Conservation (phyloP, 2,797 vertebrate species). For the Streptopelia turtur region DNA sequence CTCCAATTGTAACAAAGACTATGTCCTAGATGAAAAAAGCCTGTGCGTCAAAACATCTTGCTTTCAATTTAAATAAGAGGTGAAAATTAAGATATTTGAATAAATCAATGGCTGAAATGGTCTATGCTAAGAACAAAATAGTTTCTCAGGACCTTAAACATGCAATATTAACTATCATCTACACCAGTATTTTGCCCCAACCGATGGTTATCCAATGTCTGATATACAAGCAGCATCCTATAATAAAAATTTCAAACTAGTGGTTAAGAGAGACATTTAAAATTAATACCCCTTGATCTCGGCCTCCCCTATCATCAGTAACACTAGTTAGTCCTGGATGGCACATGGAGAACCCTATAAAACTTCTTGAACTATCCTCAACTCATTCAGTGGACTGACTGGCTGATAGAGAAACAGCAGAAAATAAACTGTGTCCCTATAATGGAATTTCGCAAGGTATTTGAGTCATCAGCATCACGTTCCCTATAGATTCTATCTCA, state of each 20-base stretch:
- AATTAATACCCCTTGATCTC: not conserved
- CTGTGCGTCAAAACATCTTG: not conserved
- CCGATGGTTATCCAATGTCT: not conserved
- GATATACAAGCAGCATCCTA: conserved; percentile 5
- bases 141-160: not conserved
- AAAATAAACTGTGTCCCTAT: not conserved
- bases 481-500: conserved; percentile 14
- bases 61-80: not conserved
- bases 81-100: not conserved
- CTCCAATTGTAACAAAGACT: not conserved
- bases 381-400: not conserved
- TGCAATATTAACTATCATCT: not conserved
- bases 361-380: not conserved
- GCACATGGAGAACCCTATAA: not conserved
- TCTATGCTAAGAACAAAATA: not conserved
- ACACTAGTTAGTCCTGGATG: not conserved
- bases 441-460: not conserved
- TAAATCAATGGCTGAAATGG: not conserved
- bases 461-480: not conserved
- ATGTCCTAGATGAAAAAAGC: not conserved
- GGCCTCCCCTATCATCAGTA: not conserved
- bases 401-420: not conserved
- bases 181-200: not conserved
- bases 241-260: conserved; percentile 1
- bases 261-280: conserved; percentile 16